Evolutionary conservation across 2,888 invertebrate genomes (phyloP), one percentile per base, ranked within the genome.

Genomic region (Synanthedon vespiformis): DNA sequence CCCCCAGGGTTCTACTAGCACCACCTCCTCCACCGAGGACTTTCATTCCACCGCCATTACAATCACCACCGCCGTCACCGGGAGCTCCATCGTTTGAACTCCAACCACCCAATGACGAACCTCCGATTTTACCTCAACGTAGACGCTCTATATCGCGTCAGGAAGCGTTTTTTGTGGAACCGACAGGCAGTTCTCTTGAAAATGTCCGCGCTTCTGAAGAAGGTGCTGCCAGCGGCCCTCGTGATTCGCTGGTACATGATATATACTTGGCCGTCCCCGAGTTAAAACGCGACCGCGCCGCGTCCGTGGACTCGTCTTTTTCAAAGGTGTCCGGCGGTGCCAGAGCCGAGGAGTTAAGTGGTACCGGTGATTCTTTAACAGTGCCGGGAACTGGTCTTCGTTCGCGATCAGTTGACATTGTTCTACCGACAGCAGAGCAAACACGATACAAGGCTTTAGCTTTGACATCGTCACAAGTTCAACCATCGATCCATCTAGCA

Each of bases 281-380:
- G 66, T 77, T 95, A 60, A 93, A 92, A 72, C 90, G 95, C 27
- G 95, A 95, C 71, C 91, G 95, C 14, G 95, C 95, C 14, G 95
- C 95, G 40, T 95, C 95, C 0, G 95, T 96, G 2, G 95, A 95
- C 73, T 95, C 95, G 14, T 94, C 94, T 70, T 95, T 95, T 76
- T 91, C 94, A 54, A 93, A 93, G 80, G 90, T 93, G 52, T 89
- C 92, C 22, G 92, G 93, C 50, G 90, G 90, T 58, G 90, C 90
- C 53, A 91, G 93, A 74, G 91, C 93, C 16, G 92, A 92, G 65
- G 92, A 94, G 68, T 70, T 93, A 59, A 90, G 92, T 64, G 90
- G 90, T 52, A 89, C 88, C 27, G 88, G 86, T 53, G 88, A 88
- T 56, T 89, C 89, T 51, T 82, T 93, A 58, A 90, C 92, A 54